Evolutionary conservation across 1,140 invertebrate species (phyloP).

Genomic region (Babylonia areolata): DNA sequence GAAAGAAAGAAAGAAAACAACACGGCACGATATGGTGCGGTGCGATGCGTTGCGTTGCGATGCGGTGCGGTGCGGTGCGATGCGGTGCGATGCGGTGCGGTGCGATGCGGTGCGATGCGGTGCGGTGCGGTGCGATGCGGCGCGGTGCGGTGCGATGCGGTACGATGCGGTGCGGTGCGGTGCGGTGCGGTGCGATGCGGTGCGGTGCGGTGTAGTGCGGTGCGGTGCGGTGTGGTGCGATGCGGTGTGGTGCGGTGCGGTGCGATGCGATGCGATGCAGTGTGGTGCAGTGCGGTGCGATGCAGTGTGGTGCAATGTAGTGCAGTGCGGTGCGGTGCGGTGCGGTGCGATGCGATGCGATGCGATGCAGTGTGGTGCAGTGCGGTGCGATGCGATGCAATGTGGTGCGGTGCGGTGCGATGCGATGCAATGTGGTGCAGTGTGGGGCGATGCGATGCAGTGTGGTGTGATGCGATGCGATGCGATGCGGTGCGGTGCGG

Average conservation of each 20-base stretch:
- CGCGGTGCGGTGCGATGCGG: not conserved
- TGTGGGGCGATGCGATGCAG: not conserved
- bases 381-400: not conserved
- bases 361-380: not conserved
- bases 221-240: not conserved
- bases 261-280: not conserved
- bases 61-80: slow-evolving; percentile 35
- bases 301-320: not conserved
- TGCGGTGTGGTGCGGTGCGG: not conserved
- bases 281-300: not conserved
- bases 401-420: not conserved
- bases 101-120: slow-evolving; percentile 30
- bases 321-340: not conserved
- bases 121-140: not conserved
- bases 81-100: slow-evolving; percentile 18
- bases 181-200: not conserved
- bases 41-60: slow-evolving; percentile 6
- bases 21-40: not conserved
- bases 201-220: not conserved
- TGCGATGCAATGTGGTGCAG: not conserved
- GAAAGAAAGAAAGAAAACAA: too few species aligned
- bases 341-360: not conserved
- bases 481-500: not conserved
- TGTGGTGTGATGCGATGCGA: not conserved
- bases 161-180: not conserved